Base-by-base conservation (phyloP, 2,888 invertebrate species). In the Neuroscelio doddi region DNA sequence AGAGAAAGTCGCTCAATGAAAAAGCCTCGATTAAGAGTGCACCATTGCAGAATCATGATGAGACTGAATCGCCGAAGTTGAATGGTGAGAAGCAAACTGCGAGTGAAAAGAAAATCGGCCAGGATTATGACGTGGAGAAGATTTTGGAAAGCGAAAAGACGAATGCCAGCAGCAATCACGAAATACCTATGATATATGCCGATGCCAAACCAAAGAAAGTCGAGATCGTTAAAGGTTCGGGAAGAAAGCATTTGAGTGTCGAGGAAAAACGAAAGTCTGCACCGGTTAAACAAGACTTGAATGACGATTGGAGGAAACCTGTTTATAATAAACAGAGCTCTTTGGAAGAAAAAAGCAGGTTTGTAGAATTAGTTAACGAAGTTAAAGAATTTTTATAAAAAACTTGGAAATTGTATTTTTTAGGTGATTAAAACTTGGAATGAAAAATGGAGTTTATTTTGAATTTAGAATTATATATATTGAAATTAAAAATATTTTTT, bases 191-290 rank as follows among this genome's bases (percentile, higher is more conserved):
- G 41, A 15, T 38, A 16, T 70, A 69, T 39, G 67, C 73, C 5
- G 75, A 78, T 12, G 52, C 63, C 17, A 78, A 75, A 63, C 75
- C 78, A 39, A 81, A 78, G 67, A 73, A 68, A 17, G 61, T 68
- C 8, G 78, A 80, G 9, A 67, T 53, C n/a, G 76, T 74, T 44
- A 58, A 57, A 36, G 72, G 39, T 38, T 39, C 41, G 9, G 36
- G 64, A 4, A 72, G 59, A 9, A 73, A 71, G 10, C 73, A 76
- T 39, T 61, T 72, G 17, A 72, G 71, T n/a, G 15, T 74, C 3
- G 81, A 82, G 16, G 83, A 83, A 24, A 83, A 83, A 49, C 66
- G 83, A 17, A 83, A 81, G 64, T 83, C 83, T 0, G 80, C 80
- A 1, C 82, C 83, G 0, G 75, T 80, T 9, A 80, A 79, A 21